Base-by-base conservation (phyloP, 2,113 vertebrate species). In the Astur gentilis region DNA sequence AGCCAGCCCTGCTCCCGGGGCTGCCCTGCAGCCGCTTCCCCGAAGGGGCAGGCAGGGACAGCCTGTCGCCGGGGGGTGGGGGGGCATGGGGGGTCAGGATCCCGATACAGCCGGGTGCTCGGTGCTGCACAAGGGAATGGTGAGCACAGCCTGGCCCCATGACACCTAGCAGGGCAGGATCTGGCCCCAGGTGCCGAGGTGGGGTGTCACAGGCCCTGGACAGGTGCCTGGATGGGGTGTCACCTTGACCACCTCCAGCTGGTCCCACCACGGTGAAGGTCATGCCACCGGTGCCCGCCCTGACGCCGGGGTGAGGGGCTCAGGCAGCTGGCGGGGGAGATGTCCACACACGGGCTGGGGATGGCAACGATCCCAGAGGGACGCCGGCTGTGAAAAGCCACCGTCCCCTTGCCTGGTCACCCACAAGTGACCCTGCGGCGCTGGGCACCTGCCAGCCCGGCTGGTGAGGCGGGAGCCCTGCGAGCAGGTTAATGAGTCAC, bases 21-120 rank as follows among this genome's bases (percentile, higher is more conserved):
- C 83, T 84, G 77, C 50, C 38, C 87, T 45, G 64, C 20, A 70
- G 57, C 42, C 10, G 47, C 88, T 94, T 85, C 88, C 78, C 88
- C 32, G 61, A 87, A 82, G 57, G 69, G 60, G 8, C 52, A 16
- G 9, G 29, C 0, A 0, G n/a, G 76, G 15, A 1, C 9, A 10
- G 27, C 15, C 16, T 29, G 47, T 21, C 0, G 0, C 1, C 0
- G 2, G 11, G 38, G 0, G 3, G 2, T 3, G 21, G 13, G 6
- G 21, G 6, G 36, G 9, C 11, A 20, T 7, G 12, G 16, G 22
- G 23, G 7, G 17, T 52, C 16, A 16, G 26, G 14, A 11, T 23
- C 45, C 64, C 1, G 0, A 2, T 23, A 10, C 10, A 2, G 9
- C 36, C 2, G 1, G 2, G 31, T 3, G 21, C 79, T 81, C 3